Evolutionary conservation across 2,888 invertebrate genomes (phyloP).

Genomic region (Thereva unica): DNA sequence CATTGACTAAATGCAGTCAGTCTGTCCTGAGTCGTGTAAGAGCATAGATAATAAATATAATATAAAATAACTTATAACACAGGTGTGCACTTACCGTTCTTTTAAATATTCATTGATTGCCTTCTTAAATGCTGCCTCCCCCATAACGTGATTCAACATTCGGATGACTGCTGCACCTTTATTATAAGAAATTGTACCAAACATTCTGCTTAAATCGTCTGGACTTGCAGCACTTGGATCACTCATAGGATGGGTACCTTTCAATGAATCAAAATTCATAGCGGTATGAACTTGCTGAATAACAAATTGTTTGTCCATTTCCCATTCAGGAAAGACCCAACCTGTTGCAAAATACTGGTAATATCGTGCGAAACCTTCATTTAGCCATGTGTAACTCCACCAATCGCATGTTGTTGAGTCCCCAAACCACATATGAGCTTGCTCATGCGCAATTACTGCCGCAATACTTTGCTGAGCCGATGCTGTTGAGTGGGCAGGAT

Average conservation of each 20-base stretch:
- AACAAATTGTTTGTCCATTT: constrained; percentile 71
- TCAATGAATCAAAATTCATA: constrained; percentile 64
- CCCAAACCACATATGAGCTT: constrained; percentile 80
- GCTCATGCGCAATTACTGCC: constrained; percentile 65
- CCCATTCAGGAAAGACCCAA: constrained; percentile 67
- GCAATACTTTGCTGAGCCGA: constrained; percentile 55
- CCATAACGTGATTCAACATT: constrained; percentile 70
- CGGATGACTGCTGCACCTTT: constrained; percentile 71
- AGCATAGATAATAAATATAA: too few species aligned
- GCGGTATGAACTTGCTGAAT: constrained; percentile 70
- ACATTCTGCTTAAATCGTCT: constrained; percentile 64
- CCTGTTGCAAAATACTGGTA: constrained; percentile 66
- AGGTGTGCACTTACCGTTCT: constrained; percentile 4
- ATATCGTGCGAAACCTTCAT: constrained; percentile 71
- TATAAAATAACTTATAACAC: too few species aligned
- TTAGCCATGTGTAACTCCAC: constrained; percentile 67
- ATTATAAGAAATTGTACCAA: constrained; percentile 69
- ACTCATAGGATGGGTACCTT: constrained; percentile 64
- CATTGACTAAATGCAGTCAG: too few species aligned
- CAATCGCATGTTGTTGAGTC: constrained; percentile 72
- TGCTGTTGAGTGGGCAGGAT: background rate
- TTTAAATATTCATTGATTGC: constrained; percentile 64
- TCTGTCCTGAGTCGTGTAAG: too few species aligned
- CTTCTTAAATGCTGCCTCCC: constrained; percentile 59
- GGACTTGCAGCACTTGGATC: constrained; percentile 63